phyloP scores from a whole-genome alignment of 2,888 invertebrate genomes.

The Axea sp. region DNA sequence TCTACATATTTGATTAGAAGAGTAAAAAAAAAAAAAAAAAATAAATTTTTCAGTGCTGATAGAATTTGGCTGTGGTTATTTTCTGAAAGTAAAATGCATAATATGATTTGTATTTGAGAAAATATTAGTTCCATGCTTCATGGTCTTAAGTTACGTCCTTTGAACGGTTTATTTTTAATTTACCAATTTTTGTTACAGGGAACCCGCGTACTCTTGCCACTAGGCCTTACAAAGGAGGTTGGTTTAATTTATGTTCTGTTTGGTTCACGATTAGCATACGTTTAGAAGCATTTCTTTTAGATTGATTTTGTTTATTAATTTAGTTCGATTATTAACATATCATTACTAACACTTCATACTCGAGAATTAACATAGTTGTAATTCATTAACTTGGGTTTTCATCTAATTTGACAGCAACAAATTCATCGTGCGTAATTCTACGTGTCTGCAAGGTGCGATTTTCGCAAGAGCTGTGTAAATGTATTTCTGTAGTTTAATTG shows the following conservation, averaged over 20 bases:
- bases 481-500: conserved; percentile 27
- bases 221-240: conserved; percentile 79
- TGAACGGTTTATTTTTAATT: conserved; percentile 78
- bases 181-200: conserved; percentile 79
- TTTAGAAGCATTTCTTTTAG: conserved; percentile 14
- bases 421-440: conserved; percentile 5
- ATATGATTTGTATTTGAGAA: too few species aligned
- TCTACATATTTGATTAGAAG: too few species aligned
- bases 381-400: too few species aligned
- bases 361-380: not conserved
- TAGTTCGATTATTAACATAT: conserved; percentile 3
- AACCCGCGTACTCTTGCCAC: conserved; percentile 78
- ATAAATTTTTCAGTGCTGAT: too few species aligned
- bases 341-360: conserved; percentile 12
- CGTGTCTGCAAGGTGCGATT: conserved; percentile 20
- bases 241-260: conserved; percentile 72
- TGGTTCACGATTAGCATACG: conserved; percentile 7
- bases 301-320: conserved; percentile 20
- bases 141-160: too few species aligned
- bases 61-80: too few species aligned
- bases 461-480: conserved; percentile 6
- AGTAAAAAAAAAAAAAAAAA: too few species aligned
- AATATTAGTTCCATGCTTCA: too few species aligned
- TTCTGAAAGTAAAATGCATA: too few species aligned
- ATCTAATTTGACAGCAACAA: not conserved